A percentile compares a stretch with the other conserved stretches of the same genome.
Conservation (phyloP, 2,888 invertebrate species). For the Heliconius ethilla region DNA sequence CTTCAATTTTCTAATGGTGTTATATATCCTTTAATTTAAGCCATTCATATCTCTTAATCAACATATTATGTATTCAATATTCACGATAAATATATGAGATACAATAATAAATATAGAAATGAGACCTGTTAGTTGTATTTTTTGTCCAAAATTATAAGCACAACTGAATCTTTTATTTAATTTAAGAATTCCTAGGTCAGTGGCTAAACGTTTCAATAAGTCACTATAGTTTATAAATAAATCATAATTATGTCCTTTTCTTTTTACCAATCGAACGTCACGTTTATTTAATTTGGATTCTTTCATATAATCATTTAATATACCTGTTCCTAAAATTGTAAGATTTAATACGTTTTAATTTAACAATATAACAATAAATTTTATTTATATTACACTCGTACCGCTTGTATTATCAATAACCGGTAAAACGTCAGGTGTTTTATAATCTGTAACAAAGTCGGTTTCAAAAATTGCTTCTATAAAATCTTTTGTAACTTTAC, state of each 20-base stretch:
- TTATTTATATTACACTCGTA: conserved; percentile 17
- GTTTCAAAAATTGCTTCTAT: conserved; percentile 72
- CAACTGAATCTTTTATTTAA: conserved; percentile 54
- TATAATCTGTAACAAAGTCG: conserved; percentile 60
- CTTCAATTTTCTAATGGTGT: not conserved
- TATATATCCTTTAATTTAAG: not conserved
- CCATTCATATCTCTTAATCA: not conserved
- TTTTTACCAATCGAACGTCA: conserved; percentile 19
- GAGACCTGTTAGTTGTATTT: not conserved
- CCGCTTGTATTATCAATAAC: conserved; percentile 37
- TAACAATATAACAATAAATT: not conserved
- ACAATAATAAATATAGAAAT: not conserved
- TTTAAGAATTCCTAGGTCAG: conserved; percentile 52
- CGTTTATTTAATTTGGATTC: conserved; percentile 21
- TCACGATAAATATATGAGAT: not conserved
- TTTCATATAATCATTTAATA: conserved; percentile 7
- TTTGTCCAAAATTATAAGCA: conserved; percentile 40
- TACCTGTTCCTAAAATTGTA: conserved; percentile 26
- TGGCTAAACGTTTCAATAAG: conserved; percentile 51
- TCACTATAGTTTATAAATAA: conserved; percentile 47
- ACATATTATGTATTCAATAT: not conserved
- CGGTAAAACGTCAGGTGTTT: conserved; percentile 28
- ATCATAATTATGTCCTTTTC: conserved; percentile 31
- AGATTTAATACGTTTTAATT: not conserved
- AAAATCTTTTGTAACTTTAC: conserved; percentile 66